Conservation (phyloP, 2,797 vertebrate genomes). For the Heliangelus exortis region DNA sequence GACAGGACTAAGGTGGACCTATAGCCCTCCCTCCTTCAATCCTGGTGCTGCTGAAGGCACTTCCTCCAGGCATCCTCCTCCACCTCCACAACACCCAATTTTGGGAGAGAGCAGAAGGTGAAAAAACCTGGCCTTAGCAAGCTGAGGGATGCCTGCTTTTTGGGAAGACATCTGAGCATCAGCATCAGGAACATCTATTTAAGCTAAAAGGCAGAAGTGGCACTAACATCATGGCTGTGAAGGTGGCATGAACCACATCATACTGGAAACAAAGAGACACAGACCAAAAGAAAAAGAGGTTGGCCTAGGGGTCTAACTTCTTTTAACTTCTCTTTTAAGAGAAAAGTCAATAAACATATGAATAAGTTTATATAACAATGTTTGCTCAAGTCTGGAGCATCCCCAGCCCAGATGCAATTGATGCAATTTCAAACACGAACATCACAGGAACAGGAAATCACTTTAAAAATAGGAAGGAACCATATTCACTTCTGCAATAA, state of each 20-base stretch:
- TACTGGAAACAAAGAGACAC: neutral
- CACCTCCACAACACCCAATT: neutral
- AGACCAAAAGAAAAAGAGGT: neutral
- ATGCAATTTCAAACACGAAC: neutral
- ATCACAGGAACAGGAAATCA: neutral
- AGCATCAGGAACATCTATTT: neutral
- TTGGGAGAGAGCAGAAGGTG: neutral
- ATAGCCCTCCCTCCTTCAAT: neutral
- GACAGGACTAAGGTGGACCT: neutral
- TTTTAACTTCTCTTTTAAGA: neutral
- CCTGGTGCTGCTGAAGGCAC: neutral
- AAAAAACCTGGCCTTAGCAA: neutral
- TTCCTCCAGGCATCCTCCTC: neutral
- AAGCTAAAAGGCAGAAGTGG: neutral
- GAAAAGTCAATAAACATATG: neutral
- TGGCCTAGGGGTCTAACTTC: neutral
- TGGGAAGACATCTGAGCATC: neutral
- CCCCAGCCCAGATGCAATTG: neutral
- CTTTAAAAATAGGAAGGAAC: neutral
- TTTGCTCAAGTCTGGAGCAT: neutral
- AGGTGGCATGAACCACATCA: neutral
- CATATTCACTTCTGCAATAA: neutral
- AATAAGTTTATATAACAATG: neutral
- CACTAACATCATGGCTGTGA: neutral
- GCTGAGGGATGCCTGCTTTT: neutral